Evolutionary conservation across 2,888 invertebrate species (phyloP).

Genomic region (Julus scanicus): DNA sequence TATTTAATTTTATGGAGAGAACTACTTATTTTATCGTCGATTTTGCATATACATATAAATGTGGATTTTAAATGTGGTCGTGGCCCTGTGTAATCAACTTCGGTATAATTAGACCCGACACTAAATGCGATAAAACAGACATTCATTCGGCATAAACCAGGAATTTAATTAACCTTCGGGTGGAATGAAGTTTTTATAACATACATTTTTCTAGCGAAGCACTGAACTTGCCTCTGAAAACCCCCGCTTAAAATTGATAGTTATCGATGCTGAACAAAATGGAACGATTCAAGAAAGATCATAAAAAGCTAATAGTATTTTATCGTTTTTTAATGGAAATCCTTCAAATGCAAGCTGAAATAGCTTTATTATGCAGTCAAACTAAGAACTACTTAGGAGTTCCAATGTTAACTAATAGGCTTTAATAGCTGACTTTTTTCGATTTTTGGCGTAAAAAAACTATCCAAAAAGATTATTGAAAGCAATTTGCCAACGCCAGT

Average conservation of each 20-base stretch:
- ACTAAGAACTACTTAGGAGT: background rate
- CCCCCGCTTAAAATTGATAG: slow-evolving; percentile 9
- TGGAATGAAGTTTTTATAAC: background rate
- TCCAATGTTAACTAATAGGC: background rate
- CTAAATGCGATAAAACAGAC: slow-evolving; percentile 27
- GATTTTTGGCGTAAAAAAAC: background rate
- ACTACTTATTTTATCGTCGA: background rate
- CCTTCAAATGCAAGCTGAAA: background rate
- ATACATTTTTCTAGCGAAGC: background rate
- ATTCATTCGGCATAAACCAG: slow-evolving; percentile 19
- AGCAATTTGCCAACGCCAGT: slow-evolving; percentile 12
- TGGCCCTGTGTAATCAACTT: slow-evolving; percentile 5
- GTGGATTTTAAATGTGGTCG: background rate
- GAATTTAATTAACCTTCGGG: slow-evolving; percentile 10
- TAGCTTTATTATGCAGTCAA: background rate
- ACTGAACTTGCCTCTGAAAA: background rate
- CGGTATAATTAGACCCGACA: background rate
- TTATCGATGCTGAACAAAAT: slow-evolving; percentile 3
- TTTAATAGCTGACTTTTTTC: background rate
- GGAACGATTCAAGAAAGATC: slow-evolving; percentile 26
- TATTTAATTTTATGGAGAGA: background rate
- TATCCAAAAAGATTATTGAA: background rate
- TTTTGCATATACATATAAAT: background rate
- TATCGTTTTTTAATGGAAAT: slow-evolving; percentile 33
- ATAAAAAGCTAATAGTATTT: slow-evolving; percentile 14